phyloP scores from a whole-genome alignment of 2,113 vertebrate species.

The Paracanthobrama guichenoti region DNA sequence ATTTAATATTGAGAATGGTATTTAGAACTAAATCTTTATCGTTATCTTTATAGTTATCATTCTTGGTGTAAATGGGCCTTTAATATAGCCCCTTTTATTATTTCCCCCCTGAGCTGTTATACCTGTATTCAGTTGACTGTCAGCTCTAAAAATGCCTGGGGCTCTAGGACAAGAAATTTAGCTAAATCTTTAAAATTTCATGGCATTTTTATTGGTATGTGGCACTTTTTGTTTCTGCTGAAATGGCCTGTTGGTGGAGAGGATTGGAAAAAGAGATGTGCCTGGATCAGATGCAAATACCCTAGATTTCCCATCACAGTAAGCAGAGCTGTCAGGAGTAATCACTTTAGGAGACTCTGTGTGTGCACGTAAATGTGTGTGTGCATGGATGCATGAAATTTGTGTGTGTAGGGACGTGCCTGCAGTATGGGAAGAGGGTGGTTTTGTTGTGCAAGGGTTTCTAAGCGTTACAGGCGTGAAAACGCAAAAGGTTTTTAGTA shows the following conservation, averaged over 20 bases:
- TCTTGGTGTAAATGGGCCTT: too few relatives aligned
- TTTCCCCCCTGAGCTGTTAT: neutral
- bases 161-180: neutral
- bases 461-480: neutral
- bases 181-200: conserved; percentile 13
- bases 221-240: conserved; percentile 22
- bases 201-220: neutral
- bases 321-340: conserved; percentile 44
- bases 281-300: conserved; percentile 10
- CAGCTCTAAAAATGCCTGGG: conserved; percentile 3
- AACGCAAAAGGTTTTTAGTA: neutral
- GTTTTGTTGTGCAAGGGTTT: neutral
- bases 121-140: neutral
- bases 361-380: neutral
- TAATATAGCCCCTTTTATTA: neutral
- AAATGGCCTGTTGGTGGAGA: conserved; percentile 24
- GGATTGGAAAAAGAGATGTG: neutral
- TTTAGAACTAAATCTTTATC: too few relatives aligned
- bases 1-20: too few relatives aligned
- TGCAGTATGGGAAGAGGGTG: conserved; percentile 12
- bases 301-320: conserved; percentile 37
- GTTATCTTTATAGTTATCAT: too few relatives aligned
- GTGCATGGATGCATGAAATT: conserved; percentile 32
- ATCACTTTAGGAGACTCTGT: conserved; percentile 31
- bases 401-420: conserved; percentile 55